phyloP scores from a whole-genome alignment of 1,140 invertebrate species.

The Tenebrio molitor region DNA sequence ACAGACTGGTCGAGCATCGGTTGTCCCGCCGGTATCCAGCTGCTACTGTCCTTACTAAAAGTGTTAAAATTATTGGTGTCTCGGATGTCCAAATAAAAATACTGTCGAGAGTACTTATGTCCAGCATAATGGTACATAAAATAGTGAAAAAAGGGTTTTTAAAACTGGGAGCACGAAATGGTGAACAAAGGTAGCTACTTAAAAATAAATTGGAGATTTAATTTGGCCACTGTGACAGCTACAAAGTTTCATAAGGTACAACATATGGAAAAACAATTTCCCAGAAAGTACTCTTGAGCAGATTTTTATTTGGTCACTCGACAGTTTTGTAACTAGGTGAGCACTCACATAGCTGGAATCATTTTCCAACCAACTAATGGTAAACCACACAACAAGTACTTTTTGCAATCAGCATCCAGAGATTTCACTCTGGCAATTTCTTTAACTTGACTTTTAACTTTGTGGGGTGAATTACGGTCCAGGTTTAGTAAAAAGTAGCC shows the following conservation, averaged over 20 bases:
- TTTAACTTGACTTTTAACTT: constrained; percentile 65
- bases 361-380: constrained; percentile 70
- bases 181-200: too few species aligned
- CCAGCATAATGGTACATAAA: too few species aligned
- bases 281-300: too few species aligned
- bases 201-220: too few species aligned
- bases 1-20: constrained; percentile 58
- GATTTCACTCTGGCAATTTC: constrained; percentile 62
- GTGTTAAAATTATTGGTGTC: neutral
- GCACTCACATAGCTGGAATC: constrained; percentile 67
- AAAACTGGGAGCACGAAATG: too few species aligned
- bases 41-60: constrained; percentile 59
- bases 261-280: too few species aligned
- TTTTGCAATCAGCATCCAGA: constrained; percentile 66
- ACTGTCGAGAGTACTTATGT: too few species aligned
- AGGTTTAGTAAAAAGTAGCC: constrained; percentile 72
- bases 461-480: constrained; percentile 68
- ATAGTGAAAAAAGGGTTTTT: too few species aligned
- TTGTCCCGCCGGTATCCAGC: constrained; percentile 61
- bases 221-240: too few species aligned
- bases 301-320: too few species aligned
- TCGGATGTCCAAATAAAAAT: neutral
- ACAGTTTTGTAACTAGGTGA: too few species aligned
- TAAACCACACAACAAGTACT: constrained; percentile 70
- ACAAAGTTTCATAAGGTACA: too few species aligned